Base-by-base conservation (phyloP, 2,797 vertebrate species). In the Luscinia luscinia region DNA sequence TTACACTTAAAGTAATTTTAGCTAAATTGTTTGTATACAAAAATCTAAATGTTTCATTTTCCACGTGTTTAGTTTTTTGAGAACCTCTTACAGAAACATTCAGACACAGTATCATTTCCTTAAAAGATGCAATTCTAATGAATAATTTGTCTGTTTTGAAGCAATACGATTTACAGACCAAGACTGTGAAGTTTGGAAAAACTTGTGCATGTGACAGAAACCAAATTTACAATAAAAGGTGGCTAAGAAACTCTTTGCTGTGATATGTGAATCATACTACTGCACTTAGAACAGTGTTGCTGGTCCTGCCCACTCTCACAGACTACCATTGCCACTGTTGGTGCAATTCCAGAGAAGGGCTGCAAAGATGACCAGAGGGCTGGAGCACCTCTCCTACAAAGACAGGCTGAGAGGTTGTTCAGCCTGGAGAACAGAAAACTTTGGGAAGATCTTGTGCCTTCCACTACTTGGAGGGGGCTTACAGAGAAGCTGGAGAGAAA, bases 1-100 rank as follows among this genome's bases (percentile, higher is more conserved):
- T 92, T 89, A 87, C 27, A 76, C 64, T 91, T 93, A 79, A 73
- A 90, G 74, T 75, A 94, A 95, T 93, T 95, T 91, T 93, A 80
- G 55, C 72, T 90, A 82, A 89, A 90, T 79, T 70, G 84, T 91
- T 95, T 90, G 85, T 59, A 89, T 62, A 87, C 32, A 91, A 84
- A 89, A 87, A 67, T 82, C 15, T 61, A 61, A 94, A 91, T 70
- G 78, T 55, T 92, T 87, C 11, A 52, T 83, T 95, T 90, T 81
- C 49, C 69, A 64, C 83, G 68, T 34, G 22, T n/a, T 84, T 67
- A 1, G 2, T 40, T 80, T 76, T 76, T 88, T 69, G 58, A 95
- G 81, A 92, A 76, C 18, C 21, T 82, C 67, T 92, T 59, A 70
- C 15, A 90, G 38, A 84, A 70, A 90, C 12, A 93, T 62, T 80